phyloP scores from a whole-genome alignment of 2,113 vertebrate genomes.

The Cisticola juncidis region DNA sequence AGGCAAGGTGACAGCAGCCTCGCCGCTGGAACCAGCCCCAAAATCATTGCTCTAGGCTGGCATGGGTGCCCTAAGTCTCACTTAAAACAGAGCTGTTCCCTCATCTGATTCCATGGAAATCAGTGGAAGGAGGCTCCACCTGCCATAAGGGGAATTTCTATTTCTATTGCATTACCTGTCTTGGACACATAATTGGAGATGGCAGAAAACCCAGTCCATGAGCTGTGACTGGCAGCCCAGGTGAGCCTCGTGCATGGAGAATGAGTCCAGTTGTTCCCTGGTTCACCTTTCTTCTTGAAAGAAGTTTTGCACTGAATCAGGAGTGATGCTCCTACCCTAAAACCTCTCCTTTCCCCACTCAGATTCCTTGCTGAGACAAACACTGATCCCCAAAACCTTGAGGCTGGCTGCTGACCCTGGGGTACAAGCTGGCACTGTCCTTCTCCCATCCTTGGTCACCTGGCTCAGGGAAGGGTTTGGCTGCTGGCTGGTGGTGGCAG shows the following conservation, averaged over 20 bases:
- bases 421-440: background rate
- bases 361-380: background rate
- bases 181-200: rapidly evolving
- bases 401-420: background rate
- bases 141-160: background rate
- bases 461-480: background rate
- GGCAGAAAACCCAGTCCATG: rapidly evolving
- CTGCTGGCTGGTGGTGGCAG: background rate
- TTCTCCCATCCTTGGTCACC: rapidly evolving
- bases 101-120: background rate
- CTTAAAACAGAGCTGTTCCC: background rate
- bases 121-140: background rate
- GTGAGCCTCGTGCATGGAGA: background rate
- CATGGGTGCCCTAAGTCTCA: background rate
- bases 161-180: background rate
- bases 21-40: rapidly evolving
- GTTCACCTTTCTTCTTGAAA: background rate
- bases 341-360: background rate
- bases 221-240: background rate
- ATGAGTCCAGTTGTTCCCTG: rapidly evolving
- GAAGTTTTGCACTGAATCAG: background rate
- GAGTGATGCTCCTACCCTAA: background rate
- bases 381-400: background rate
- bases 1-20: background rate
- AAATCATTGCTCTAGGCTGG: background rate